These are phyloP conservation scores for Lamellibrachia luymesi DNA, from an alignment of 1,140 invertebrate genomes.

Conservation along the genomic window DNA sequence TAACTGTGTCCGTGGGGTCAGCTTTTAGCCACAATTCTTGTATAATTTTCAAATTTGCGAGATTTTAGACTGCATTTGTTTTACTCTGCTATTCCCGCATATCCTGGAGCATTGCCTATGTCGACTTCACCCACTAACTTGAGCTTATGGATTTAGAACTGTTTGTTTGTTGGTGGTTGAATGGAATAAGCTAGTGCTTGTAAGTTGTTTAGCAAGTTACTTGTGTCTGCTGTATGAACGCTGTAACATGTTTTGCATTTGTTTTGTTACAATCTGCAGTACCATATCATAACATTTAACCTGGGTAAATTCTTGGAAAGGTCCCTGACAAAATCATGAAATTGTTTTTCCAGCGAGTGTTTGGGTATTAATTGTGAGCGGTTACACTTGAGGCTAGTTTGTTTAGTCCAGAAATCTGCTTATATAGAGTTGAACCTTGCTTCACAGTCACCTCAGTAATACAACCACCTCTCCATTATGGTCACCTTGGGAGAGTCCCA, in stretches of 20 bases:
- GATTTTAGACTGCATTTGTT: background rate
- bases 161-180: background rate
- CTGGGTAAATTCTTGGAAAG: background rate
- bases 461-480: no score
- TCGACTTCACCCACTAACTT: no score
- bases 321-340: background rate
- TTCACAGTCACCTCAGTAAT: no score
- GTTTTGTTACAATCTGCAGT: background rate
- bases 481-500: no score
- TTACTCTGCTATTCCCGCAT: background rate
- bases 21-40: background rate
- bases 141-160: background rate
- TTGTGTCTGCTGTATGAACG: background rate
- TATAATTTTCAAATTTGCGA: background rate
- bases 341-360: background rate
- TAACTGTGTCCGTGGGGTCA: background rate
- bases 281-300: background rate
- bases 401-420: background rate
- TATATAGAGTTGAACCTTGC: no score
- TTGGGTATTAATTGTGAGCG: background rate
- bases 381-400: background rate
- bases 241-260: background rate
- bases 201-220: background rate
- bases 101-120: no score
- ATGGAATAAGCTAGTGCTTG: background rate